A percentile compares a stretch with the other conserved stretches of the same genome.
Evolutionary conservation across 2,797 vertebrate species (phyloP).

Genomic region (Fringilla coelebs): DNA sequence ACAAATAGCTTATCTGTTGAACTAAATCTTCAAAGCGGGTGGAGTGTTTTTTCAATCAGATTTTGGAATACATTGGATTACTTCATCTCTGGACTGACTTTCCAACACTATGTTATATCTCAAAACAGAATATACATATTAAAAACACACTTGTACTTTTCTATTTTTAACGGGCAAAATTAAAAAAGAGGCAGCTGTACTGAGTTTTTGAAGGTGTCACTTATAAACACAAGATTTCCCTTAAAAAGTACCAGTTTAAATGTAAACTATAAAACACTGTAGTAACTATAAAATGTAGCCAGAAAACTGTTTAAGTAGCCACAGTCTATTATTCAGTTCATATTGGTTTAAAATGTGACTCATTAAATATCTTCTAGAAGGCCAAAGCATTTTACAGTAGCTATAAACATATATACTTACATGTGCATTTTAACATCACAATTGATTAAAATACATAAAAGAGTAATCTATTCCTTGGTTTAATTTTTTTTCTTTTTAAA

Average conservation of each 20-base stretch:
- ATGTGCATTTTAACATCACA: conserved; percentile 64
- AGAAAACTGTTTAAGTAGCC: conserved; percentile 71
- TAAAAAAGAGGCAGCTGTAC: conserved; percentile 49
- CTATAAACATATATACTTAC: conserved; percentile 67
- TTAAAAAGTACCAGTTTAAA: conserved; percentile 80
- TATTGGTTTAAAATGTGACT: conserved; percentile 70
- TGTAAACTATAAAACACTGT: conserved; percentile 79
- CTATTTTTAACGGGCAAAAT: conserved; percentile 50
- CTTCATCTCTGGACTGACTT: conserved; percentile 53
- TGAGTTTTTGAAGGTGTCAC: conserved; percentile 65
- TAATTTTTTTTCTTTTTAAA: conserved; percentile 53
- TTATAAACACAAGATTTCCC: conserved; percentile 72
- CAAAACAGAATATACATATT: conserved; percentile 62
- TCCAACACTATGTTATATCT: conserved; percentile 68
- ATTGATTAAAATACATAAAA: conserved; percentile 70
- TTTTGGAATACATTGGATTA: conserved; percentile 49
- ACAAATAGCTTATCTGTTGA: conserved; percentile 25
- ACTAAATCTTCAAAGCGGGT: conserved; percentile 30
- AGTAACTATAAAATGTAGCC: conserved; percentile 76
- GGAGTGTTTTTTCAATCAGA: conserved; percentile 53
- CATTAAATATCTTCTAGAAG: conserved; percentile 64
- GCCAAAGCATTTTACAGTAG: conserved; percentile 73
- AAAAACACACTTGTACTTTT: conserved; percentile 56
- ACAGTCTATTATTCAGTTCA: conserved; percentile 66
- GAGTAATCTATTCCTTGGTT: conserved; percentile 69